Evolutionary conservation across 2,113 vertebrate genomes (phyloP).

Genomic region (Marcusenius ussheri): DNA sequence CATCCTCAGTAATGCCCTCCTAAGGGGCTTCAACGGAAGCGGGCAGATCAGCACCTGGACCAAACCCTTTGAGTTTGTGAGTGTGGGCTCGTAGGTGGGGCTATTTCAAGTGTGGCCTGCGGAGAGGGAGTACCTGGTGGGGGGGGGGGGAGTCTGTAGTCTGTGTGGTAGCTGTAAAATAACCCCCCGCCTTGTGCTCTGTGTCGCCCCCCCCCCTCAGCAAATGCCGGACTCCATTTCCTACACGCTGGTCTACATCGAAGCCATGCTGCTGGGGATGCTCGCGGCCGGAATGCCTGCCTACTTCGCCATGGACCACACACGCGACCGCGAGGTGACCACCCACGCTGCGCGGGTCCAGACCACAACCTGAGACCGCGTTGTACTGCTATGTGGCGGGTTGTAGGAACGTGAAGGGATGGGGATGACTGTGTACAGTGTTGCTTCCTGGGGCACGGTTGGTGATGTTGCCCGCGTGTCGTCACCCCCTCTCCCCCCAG

Average conservation of each 20-base stretch:
- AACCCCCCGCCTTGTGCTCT: neutral
- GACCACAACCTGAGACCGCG: neutral
- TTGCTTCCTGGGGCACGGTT: neutral
- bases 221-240: slow-evolving; percentile 56
- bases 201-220: slow-evolving; percentile 34
- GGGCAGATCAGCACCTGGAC: slow-evolving; percentile 80
- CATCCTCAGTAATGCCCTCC: slow-evolving; percentile 81
- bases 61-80: slow-evolving; percentile 78
- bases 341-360: too few species aligned
- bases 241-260: slow-evolving; percentile 62
- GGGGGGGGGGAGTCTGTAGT: too few species aligned
- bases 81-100: slow-evolving; percentile 1
- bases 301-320: slow-evolving; percentile 95
- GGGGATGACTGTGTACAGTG: too few species aligned
- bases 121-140: neutral
- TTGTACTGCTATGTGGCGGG: too few species aligned
- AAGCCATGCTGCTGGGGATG: slow-evolving; percentile 80
- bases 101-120: neutral
- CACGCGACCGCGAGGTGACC: slow-evolving; percentile 83
- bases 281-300: slow-evolving; percentile 84
- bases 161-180: neutral
- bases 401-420: neutral
- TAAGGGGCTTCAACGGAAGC: slow-evolving; percentile 67
- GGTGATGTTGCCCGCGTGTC: neutral
- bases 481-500: slow-evolving; percentile 46